phyloP scores from a whole-genome alignment of 2,113 vertebrate genomes.

The Heteronetta atricapilla region DNA sequence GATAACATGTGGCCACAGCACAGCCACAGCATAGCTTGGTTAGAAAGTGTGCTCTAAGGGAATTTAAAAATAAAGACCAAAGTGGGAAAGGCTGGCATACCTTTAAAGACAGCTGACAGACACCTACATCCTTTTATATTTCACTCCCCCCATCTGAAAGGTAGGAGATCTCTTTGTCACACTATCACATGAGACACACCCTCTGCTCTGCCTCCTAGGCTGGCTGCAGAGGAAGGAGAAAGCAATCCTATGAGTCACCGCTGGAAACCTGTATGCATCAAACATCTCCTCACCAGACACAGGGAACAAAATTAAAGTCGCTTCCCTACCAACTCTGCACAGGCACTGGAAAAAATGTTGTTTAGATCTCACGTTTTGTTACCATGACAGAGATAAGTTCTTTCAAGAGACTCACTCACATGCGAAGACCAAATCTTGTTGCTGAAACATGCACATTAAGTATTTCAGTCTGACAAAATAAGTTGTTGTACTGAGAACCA shows the following conservation, averaged over 20 bases:
- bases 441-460: accelerated
- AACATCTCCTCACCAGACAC: not conserved
- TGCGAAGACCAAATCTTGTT: not conserved
- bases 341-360: accelerated
- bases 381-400: accelerated
- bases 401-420: not conserved
- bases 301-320: not conserved
- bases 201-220: not conserved
- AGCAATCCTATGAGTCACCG: not conserved
- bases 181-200: not conserved
- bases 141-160: not conserved
- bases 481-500: not conserved
- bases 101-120: not conserved
- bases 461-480: not conserved
- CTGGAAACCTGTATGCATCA: not conserved
- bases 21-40: not conserved
- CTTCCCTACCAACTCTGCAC: not conserved
- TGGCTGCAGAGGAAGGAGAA: not conserved
- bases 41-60: not conserved
- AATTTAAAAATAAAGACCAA: not conserved
- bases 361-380: accelerated
- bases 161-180: not conserved
- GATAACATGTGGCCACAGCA: accelerated
- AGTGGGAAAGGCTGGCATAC: not conserved
- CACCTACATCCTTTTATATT: not conserved